A percentile compares a stretch with the other conserved stretches of the same genome.
phyloP scores from a whole-genome alignment of 2,113 vertebrate species.

The Progne subis region DNA sequence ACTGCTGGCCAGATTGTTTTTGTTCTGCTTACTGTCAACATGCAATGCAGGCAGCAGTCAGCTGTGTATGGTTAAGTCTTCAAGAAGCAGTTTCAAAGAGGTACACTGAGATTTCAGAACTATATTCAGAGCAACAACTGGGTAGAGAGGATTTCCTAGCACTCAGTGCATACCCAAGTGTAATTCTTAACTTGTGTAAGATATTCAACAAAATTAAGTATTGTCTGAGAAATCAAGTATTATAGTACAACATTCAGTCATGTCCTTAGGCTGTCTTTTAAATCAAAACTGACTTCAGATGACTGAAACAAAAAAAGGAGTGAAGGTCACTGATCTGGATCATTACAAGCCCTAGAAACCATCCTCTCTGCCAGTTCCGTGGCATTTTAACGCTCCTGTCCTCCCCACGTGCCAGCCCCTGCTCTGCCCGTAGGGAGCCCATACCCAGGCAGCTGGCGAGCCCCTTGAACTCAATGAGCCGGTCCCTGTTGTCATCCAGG shows the following conservation, averaged over 20 bases:
- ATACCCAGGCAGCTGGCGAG: constrained; percentile 87
- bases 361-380: neutral
- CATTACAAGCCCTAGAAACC: neutral
- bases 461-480: constrained; percentile 84
- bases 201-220: neutral
- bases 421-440: neutral
- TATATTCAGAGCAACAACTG: neutral
- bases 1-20: neutral
- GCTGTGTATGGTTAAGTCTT: neutral
- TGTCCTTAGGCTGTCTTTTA: neutral
- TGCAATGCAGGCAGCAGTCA: neutral
- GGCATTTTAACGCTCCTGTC: neutral
- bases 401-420: fast-evolving
- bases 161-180: neutral
- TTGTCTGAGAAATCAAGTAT: neutral
- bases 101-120: neutral
- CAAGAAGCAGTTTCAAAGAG: neutral
- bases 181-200: neutral
- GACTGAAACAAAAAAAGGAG: neutral
- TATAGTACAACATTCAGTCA: neutral
- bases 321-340: neutral
- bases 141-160: neutral
- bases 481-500: constrained; percentile 84
- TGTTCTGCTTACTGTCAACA: neutral
- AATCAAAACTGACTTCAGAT: neutral